These are phyloP conservation scores for Acanthacorydalis orientalis DNA, from an alignment of 2,888 invertebrate genomes.

Conservation along the genomic window DNA sequence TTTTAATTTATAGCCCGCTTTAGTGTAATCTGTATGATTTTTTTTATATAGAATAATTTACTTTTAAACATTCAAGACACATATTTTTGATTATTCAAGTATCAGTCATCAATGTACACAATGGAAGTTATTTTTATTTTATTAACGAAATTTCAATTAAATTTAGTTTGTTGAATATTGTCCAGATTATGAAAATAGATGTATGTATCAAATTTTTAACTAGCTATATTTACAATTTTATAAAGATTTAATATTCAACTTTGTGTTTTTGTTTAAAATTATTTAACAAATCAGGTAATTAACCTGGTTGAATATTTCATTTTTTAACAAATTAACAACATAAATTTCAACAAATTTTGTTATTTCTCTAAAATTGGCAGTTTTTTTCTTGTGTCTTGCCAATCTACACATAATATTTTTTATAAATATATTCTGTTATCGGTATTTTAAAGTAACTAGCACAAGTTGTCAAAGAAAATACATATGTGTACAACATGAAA, in stretches of 20 bases:
- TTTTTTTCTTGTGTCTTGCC: background rate
- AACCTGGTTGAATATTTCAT: background rate
- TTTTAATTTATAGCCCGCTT: no score
- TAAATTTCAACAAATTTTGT: background rate
- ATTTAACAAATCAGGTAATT: background rate
- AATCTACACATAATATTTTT: no score
- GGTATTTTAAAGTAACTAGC: no score
- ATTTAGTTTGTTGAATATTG: background rate
- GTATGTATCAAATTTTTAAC: background rate
- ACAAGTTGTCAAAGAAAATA: background rate
- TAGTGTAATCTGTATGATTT: no score
- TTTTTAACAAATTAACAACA: background rate
- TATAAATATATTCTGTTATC: no score
- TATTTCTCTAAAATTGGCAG: background rate
- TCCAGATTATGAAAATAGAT: background rate
- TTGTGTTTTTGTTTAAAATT: background rate
- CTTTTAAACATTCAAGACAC: no score
- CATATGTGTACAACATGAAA: background rate
- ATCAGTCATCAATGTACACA: no score
- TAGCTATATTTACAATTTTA: background rate
- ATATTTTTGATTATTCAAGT: no score
- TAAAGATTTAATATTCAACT: background rate
- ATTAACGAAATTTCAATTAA: no score
- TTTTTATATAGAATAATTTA: no score
- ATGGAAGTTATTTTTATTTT: no score